A percentile compares a stretch with the other conserved stretches of the same genome.
These are phyloP conservation scores for Phymastichus coffea DNA, from an alignment of 1,140 invertebrate species.

Conservation along the genomic window DNA sequence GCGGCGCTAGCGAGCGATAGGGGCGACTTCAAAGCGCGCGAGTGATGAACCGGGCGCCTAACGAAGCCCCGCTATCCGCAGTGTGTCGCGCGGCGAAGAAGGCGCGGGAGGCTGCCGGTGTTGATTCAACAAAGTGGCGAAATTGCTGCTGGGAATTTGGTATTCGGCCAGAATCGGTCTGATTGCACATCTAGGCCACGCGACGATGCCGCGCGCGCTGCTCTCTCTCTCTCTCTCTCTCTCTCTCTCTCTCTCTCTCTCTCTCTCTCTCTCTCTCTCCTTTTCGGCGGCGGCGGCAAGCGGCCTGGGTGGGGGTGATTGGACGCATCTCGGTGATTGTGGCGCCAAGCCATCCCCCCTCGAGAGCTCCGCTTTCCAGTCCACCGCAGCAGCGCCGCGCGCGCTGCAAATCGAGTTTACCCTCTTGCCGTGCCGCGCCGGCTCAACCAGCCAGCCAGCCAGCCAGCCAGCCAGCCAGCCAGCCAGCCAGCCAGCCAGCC, in stretches of 20 bases:
- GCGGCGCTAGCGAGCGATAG: no score
- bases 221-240: slow-evolving; percentile 29
- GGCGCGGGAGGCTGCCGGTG: slow-evolving; percentile 41
- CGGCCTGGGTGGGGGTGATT: slow-evolving; percentile 59
- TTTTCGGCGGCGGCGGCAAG: no score
- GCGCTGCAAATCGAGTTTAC: slow-evolving; percentile 58
- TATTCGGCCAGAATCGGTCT: slow-evolving; percentile 54
- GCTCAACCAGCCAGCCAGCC: no score
- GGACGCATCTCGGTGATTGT: slow-evolving; percentile 68
- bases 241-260: slow-evolving; percentile 30
- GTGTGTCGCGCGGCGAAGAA: not conserved
- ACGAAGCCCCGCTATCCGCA: slow-evolving; percentile 2
- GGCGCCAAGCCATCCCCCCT: slow-evolving; percentile 57
- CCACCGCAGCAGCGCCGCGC: slow-evolving; percentile 33
- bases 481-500: no score
- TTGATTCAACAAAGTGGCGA: slow-evolving; percentile 47
- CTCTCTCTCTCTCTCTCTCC: no score
- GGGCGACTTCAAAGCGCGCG: no score
- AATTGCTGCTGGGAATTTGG: slow-evolving; percentile 50
- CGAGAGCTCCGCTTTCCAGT: slow-evolving; percentile 30
- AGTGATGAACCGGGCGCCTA: slow-evolving; percentile 6
- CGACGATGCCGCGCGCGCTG: not conserved
- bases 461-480: no score
- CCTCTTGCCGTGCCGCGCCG: slow-evolving; percentile 50
- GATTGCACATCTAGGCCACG: slow-evolving; percentile 58